Evolutionary conservation across 2,113 vertebrate genomes (phyloP).

Genomic region (Indicator indicator): DNA sequence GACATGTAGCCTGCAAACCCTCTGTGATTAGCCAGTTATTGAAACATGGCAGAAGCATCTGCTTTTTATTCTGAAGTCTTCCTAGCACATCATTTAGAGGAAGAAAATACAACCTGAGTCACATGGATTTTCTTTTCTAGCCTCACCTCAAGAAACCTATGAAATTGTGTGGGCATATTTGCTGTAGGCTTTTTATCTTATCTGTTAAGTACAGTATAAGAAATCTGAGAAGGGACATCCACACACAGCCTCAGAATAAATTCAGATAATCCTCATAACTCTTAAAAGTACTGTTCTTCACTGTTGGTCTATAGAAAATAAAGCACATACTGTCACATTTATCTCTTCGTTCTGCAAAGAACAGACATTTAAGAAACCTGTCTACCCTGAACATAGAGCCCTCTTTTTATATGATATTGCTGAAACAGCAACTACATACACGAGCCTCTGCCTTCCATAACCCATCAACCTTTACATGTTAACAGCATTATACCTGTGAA

Average conservation of each 20-base stretch:
- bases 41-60: neutral
- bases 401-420: neutral
- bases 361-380: neutral
- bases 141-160: neutral
- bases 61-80: neutral
- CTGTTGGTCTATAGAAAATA: neutral
- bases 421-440: neutral
- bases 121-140: neutral
- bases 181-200: neutral
- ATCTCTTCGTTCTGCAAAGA: neutral
- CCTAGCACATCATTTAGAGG: neutral
- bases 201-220: neutral
- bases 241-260: neutral
- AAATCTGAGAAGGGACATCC: neutral
- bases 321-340: neutral
- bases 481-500: neutral
- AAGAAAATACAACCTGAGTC: neutral
- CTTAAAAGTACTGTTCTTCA: neutral
- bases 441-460: neutral
- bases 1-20: neutral
- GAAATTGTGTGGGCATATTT: neutral
- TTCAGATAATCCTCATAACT: neutral
- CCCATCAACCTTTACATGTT: neutral
- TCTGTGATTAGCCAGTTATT: accelerated
- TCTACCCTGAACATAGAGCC: neutral